Evolutionary conservation across 2,888 invertebrate genomes (phyloP).

Genomic region (Dichetophora obliterata): DNA sequence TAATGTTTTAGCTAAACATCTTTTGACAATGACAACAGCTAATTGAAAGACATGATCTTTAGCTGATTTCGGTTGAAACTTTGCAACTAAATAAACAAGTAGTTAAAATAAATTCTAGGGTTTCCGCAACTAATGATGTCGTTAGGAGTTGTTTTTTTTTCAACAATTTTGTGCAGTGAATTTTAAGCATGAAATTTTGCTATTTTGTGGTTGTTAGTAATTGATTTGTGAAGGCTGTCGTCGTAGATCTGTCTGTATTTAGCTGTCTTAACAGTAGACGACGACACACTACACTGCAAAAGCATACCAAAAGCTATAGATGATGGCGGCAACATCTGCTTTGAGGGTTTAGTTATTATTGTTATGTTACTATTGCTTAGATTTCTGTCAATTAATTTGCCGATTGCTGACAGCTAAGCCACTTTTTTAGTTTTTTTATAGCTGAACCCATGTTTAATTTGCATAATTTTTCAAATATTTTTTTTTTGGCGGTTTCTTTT

Average conservation of each 20-base stretch:
- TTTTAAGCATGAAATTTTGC: constrained; percentile 4
- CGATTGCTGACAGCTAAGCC: not conserved
- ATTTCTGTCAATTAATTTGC: not conserved
- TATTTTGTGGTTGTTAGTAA: not conserved
- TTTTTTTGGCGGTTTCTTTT: not conserved
- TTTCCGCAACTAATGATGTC: no score
- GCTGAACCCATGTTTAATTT: not conserved
- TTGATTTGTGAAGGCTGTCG: constrained; percentile 12
- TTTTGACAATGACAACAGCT: constrained; percentile 40
- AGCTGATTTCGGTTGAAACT: no score
- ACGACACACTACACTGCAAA: no score
- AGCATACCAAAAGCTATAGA: not conserved
- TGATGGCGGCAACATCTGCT: constrained; percentile 15
- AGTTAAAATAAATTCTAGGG: no score
- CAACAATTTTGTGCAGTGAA: constrained; percentile 16
- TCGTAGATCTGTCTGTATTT: not conserved
- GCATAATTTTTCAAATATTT: not conserved
- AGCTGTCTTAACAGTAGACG: not conserved
- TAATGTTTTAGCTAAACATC: constrained; percentile 41
- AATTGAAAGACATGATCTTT: constrained; percentile 25
- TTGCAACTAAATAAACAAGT: no score
- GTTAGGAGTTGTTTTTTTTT: not conserved
- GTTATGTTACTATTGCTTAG: not conserved
- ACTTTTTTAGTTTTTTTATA: not conserved
- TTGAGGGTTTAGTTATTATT: not conserved